Conservation (phyloP, 2,113 vertebrate genomes). For the Halcyon senegalensis region DNA sequence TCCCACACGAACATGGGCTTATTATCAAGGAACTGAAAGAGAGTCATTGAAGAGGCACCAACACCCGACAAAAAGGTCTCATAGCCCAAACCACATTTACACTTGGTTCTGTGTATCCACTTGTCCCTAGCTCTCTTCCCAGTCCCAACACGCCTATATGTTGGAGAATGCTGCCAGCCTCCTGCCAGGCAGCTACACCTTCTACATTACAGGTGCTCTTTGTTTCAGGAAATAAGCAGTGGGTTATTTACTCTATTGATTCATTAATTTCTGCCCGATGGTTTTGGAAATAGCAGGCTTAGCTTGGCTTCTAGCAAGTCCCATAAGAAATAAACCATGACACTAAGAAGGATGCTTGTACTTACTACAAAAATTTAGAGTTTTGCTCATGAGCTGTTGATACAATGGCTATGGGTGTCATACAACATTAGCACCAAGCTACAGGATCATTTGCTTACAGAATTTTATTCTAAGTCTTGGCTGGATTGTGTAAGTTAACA, state of each 20-base stretch:
- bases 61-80: slow-evolving; percentile 29
- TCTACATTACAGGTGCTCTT: slow-evolving; percentile 20
- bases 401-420: not conserved
- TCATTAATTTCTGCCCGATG: not conserved
- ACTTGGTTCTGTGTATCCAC: not conserved
- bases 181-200: not conserved
- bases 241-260: slow-evolving; percentile 6
- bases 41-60: slow-evolving; percentile 49
- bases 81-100: not conserved
- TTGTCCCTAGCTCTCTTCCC: not conserved
- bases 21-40: slow-evolving; percentile 61
- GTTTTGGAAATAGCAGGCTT: slow-evolving; percentile 33
- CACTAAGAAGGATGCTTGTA: not conserved
- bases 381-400: not conserved
- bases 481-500: not conserved
- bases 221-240: slow-evolving; percentile 28
- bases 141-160: not conserved
- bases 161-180: not conserved
- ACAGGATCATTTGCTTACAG: not conserved
- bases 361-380: not conserved
- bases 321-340: not conserved
- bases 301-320: not conserved
- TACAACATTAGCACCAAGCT: not conserved
- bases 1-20: slow-evolving; percentile 48
- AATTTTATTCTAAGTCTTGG: not conserved